Conservation (phyloP, 2,113 vertebrate species). For the Cromileptes altivelis region DNA sequence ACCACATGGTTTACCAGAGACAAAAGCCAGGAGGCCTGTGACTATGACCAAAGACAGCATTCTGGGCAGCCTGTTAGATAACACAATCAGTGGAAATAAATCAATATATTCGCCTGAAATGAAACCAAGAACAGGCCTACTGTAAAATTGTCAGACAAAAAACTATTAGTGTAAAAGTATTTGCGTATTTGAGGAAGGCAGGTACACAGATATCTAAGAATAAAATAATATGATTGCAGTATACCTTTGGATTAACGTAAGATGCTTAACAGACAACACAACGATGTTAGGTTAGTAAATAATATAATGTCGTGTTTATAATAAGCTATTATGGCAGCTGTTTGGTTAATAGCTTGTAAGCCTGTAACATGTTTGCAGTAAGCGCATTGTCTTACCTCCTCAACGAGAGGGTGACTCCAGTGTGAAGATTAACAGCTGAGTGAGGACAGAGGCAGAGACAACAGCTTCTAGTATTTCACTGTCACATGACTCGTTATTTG, state of each 20-base stretch:
- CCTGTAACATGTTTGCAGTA: neutral
- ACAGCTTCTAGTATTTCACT: conserved; percentile 12
- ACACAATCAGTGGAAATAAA: conserved; percentile 20
- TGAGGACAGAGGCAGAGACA: conserved; percentile 12
- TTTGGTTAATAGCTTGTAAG: neutral
- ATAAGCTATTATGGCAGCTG: neutral
- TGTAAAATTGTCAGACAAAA: neutral
- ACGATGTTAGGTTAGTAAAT: neutral
- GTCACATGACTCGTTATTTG: conserved; percentile 76
- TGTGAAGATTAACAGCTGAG: neutral
- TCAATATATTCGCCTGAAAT: neutral
- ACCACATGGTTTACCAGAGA: conserved; percentile 74
- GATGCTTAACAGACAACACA: neutral
- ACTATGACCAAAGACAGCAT: conserved; percentile 73
- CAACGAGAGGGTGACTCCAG: neutral
- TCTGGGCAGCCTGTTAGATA: conserved; percentile 45
- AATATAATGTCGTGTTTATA: neutral
- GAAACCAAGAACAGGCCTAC: neutral
- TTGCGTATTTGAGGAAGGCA: neutral
- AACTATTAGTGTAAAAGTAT: neutral
- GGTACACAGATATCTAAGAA: neutral
- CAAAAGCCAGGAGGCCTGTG: conserved; percentile 63
- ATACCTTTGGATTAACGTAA: neutral
- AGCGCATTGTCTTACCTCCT: conserved; percentile 38
- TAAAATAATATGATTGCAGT: neutral